Evolutionary conservation across 2,113 vertebrate species (phyloP).

Genomic region (Platanista minor): DNA sequence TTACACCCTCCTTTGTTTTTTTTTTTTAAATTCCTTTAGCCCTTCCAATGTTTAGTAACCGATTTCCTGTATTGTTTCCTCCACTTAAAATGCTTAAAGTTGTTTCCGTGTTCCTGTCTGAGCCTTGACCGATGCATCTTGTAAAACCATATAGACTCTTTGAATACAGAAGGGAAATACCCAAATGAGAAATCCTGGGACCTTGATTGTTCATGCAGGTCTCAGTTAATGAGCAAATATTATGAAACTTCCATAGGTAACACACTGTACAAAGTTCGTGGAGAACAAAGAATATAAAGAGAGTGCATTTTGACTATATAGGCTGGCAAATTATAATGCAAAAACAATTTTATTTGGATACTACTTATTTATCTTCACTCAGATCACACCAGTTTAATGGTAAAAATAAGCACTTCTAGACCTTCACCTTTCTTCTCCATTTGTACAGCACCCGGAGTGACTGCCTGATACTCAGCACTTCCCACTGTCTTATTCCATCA

Average conservation of each 20-base stretch:
- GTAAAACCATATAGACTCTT: not conserved
- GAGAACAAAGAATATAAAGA: not conserved
- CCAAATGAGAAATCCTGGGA: not conserved
- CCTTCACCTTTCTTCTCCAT: not conserved
- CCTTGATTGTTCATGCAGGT: not conserved
- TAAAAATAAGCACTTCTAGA: not conserved
- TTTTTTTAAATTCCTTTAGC: not conserved
- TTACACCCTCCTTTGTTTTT: not conserved
- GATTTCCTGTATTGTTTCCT: not conserved
- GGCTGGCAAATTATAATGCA: not conserved
- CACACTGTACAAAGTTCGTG: not conserved
- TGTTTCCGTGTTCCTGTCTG: not conserved
- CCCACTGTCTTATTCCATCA: not conserved
- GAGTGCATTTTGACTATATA: not conserved
- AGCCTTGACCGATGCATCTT: not conserved
- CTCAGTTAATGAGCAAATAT: not conserved
- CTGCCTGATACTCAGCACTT: not conserved
- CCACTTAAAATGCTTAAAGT: not conserved
- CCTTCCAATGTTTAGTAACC: not conserved
- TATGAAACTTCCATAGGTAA: not conserved
- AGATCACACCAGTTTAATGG: not conserved
- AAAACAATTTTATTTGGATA: not conserved
- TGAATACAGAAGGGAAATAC: not conserved
- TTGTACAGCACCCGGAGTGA: not conserved
- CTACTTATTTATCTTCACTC: not conserved